These are phyloP conservation scores for Pomacea canaliculata DNA, from an alignment of 2,888 invertebrate species.

Conservation along the genomic window DNA sequence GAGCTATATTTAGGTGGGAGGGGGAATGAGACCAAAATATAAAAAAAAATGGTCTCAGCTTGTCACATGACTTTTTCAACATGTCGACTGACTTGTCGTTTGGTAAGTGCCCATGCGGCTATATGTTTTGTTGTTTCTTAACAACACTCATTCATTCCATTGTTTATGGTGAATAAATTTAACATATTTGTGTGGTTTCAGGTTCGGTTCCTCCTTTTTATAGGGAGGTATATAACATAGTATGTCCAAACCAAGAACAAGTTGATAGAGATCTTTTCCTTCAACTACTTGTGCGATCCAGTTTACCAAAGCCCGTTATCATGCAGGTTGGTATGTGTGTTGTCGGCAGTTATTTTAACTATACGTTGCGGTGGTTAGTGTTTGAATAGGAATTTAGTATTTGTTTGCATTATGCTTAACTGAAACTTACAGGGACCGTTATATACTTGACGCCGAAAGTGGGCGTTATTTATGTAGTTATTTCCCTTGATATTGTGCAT, in stretches of 20 bases:
- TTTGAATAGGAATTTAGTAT: too few relatives aligned
- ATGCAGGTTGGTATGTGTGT: slow-evolving; percentile 58
- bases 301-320: slow-evolving; percentile 64
- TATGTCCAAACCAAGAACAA: slow-evolving; percentile 69
- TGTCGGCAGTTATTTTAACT: not conserved
- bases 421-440: too few relatives aligned
- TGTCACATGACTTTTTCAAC: slow-evolving; percentile 45
- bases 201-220: slow-evolving; percentile 69
- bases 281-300: slow-evolving; percentile 66
- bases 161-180: not conserved
- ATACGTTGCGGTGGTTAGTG: too few relatives aligned
- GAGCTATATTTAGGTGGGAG: too few relatives aligned
- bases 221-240: slow-evolving; percentile 69
- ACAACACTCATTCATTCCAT: not conserved
- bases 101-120: slow-evolving; percentile 40
- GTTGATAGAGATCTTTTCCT: slow-evolving; percentile 69
- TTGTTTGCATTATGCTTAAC: too few relatives aligned
- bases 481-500: slow-evolving; percentile 1
- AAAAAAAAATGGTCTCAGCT: too few relatives aligned
- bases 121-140: not conserved
- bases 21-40: too few relatives aligned
- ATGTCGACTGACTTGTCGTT: slow-evolving; percentile 64
- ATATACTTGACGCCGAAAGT: not conserved
- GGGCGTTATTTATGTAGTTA: slow-evolving; percentile 20
- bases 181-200: slow-evolving; percentile 36